Evolutionary conservation across 2,797 vertebrate species (phyloP), one percentile per base, ranked within the genome.

Genomic region (Xiphorhynchus erythropygius): DNA sequence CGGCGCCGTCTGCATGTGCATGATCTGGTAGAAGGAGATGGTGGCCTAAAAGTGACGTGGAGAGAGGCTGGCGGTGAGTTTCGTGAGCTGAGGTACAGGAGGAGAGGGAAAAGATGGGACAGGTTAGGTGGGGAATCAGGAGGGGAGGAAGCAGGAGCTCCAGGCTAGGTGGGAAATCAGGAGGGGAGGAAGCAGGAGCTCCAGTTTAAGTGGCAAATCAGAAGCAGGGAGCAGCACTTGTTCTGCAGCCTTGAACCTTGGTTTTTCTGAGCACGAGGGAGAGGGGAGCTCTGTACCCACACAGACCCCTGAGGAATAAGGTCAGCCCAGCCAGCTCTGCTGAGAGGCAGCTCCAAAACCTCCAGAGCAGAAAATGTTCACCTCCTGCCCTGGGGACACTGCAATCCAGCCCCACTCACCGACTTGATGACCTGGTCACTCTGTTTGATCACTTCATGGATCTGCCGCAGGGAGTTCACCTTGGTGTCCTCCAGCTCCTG

Each of bases 401-500:
- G 75, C 71, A 13, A 8, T 6, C 16, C 2, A 30, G 30, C n/a
- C 64, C 79, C 27, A 67, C 98, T 97, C 97, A 99, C 99, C 97
- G 97, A 98, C 90, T 99, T 99, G n/a, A 99, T 98, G 53, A 98
- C 98, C 97, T 99, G 99, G 98, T 99, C 99, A 0, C 98, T 99
- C 98, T 99, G 99, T 60, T 98, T 99, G 97, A 99, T 98, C 94
- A 99, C 67, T 60, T 99, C 99, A 53, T 99, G 99, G 92, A 99
- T 98, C 96, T 99, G 99, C 37, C 99, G 95, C 94, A 99, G 97
- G 11, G 98, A 98, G 0, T 98, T 99, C 97, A 99, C 99, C 97
- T 99, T 99, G 32, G 98, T 98, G 96, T 99, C 99, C 93, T 99
- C 99, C 97, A 99, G 97, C 96, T 99, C 99, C 97, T 99, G 98